Evolutionary conservation across 2,888 invertebrate species (phyloP), one percentile per base, ranked within the genome.

Genomic region (Macrophya annulata): DNA sequence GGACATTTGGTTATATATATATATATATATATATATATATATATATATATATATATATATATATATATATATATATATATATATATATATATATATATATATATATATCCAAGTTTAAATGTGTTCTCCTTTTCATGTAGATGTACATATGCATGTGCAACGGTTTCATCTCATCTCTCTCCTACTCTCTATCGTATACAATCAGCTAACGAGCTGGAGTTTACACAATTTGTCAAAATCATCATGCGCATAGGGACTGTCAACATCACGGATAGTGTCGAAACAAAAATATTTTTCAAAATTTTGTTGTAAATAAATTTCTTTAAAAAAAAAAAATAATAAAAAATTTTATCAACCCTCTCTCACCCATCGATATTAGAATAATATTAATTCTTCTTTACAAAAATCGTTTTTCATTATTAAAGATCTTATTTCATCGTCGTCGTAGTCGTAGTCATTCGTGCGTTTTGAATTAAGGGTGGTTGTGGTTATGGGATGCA

Each of bases 151-250:
- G 4, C 48, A 12, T 48, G 8, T 4, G 1, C 48, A 48, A 31
- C 31, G 31, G 31, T 31, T 2, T 65, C n/a, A n/a, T n/a, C n/a
- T 81, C 31, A 86, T 85, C 85, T 81, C 48, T 74, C 74, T 84
- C 77, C 83, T 85, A n/a, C n/a, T n/a, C 71, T 65, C 85, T 86
- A 85, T 85, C 86, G 86, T 87, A 89, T 90, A 91, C 92, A 93
- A 93, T 93, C 92, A 93, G 92, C 93, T 93, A 93, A 93, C 93
- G 93, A 93, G 92, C 55, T n/a, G 8, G 91, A 91, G 92, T 93
- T 93, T 92, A 92, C 93, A 93, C 91, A 92, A 92, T 92, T 93
- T 92, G 92, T 93, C 91, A 90, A 92, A 62, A 12, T 15, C 48
- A 48, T 9, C 9, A 92, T 92, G 90, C n/a, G 12, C 21, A 90